Evolutionary conservation across 2,888 invertebrate species (phyloP).

Genomic region (Polylopha cassiicola): DNA sequence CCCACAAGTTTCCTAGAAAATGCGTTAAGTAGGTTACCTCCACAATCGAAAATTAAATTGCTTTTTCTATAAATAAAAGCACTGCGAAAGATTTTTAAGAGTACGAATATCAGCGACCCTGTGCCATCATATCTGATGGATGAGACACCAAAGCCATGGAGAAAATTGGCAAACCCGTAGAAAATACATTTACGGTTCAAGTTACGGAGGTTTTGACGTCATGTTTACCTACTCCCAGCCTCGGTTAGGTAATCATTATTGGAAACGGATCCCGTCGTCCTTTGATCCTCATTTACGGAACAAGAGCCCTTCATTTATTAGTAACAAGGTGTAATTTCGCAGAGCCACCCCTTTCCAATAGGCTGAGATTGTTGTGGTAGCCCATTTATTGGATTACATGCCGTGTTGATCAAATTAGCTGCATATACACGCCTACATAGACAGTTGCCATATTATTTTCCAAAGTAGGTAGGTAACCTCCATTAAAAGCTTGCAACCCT

Average conservation of each 20-base stretch:
- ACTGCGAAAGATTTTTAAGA: background rate
- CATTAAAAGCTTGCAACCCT: slow-evolving; percentile 6
- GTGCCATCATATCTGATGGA: slow-evolving; percentile 15
- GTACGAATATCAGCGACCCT: slow-evolving; percentile 4
- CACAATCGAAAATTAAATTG: slow-evolving; percentile 4
- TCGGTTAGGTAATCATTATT: slow-evolving; percentile 17
- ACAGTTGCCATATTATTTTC: slow-evolving; percentile 11
- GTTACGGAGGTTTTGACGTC: slow-evolving; percentile 13
- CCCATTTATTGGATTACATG: no score
- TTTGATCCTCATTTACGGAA: slow-evolving; percentile 3
- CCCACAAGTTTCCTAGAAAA: no score
- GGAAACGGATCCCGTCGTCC: slow-evolving; percentile 16
- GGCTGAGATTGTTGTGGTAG: no score
- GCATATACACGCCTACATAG: background rate
- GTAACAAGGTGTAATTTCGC: background rate
- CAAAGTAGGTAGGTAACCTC: no score
- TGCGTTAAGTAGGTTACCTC: no score
- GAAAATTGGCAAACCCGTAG: slow-evolving; percentile 11
- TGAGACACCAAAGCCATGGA: background rate
- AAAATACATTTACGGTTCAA: slow-evolving; percentile 8
- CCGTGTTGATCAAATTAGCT: slow-evolving; percentile 1
- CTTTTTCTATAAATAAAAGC: slow-evolving; percentile 11
- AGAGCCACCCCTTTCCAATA: no score
- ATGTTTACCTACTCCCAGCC: slow-evolving; percentile 16
- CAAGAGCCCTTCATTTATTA: slow-evolving; percentile 1